These are phyloP conservation scores for Amiota communis DNA, from an alignment of 2,888 invertebrate genomes.

Conservation along the genomic window DNA sequence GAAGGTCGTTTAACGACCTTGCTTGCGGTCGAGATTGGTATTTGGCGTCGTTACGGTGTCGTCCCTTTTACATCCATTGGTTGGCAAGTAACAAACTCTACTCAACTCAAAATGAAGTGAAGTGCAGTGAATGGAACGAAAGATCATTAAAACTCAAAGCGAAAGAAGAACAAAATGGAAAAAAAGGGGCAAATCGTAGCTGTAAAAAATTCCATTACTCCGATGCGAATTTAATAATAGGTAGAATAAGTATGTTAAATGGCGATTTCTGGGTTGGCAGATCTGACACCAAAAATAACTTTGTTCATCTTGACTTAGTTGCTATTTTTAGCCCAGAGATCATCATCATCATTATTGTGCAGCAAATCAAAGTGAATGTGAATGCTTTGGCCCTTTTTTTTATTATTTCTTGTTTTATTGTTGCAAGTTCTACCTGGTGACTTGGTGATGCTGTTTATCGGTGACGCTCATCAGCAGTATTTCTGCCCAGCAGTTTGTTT, in stretches of 20 bases:
- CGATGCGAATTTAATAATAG: neutral
- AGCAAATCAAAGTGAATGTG: slow-evolving; percentile 22
- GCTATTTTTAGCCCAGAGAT: slow-evolving; percentile 18
- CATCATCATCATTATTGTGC: neutral
- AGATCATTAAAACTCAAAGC: neutral
- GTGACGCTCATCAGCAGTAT: slow-evolving; percentile 12
- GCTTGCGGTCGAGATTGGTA: slow-evolving; percentile 59
- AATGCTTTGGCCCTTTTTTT: no score
- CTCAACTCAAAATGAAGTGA: neutral
- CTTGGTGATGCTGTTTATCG: no score
- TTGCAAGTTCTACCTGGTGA: no score
- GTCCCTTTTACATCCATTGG: slow-evolving; percentile 45
- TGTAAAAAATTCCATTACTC: slow-evolving; percentile 48
- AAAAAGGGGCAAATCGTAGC: slow-evolving; percentile 37
- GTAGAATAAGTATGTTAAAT: neutral
- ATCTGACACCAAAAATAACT: slow-evolving; percentile 22
- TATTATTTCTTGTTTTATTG: no score
- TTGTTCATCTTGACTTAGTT: neutral
- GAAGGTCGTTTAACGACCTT: slow-evolving; percentile 71
- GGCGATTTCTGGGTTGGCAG: slow-evolving; percentile 4
- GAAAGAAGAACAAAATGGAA: neutral
- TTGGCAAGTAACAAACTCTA: no score
- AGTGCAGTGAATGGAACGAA: slow-evolving; percentile 6
- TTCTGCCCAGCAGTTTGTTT: no score
- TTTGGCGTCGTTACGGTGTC: slow-evolving; percentile 60